Percentiles rank a stretch among this genome's conserved stretches.
Evolutionary conservation across 2,113 vertebrate species (phyloP).

Genomic region (Rattus rattus): DNA sequence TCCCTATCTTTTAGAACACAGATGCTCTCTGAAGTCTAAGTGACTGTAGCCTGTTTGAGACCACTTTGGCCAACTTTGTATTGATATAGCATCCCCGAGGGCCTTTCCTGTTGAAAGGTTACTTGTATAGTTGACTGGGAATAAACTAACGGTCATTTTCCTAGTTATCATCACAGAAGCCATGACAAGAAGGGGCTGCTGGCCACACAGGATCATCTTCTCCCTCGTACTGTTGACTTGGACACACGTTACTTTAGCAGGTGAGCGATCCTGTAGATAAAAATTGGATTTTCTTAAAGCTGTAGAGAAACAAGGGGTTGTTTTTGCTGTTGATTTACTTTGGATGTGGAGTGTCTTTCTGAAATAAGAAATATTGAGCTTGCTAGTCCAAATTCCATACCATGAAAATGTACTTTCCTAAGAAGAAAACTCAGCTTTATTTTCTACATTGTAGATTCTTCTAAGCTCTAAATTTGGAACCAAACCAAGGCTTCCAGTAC

Average conservation of each 20-base stretch:
- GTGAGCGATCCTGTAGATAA: slow-evolving; percentile 53
- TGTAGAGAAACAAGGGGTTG: not conserved
- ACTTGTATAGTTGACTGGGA: not conserved
- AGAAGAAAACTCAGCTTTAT: not conserved
- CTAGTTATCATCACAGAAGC: not conserved
- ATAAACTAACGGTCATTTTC: not conserved
- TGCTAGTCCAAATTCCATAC: not conserved
- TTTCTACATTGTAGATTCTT: not conserved
- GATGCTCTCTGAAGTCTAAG: not conserved
- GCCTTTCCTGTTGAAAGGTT: not conserved
- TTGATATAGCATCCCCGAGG: not conserved
- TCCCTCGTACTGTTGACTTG: not conserved
- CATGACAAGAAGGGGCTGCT: not conserved
- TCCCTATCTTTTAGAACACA: not conserved
- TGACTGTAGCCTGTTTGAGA: not conserved
- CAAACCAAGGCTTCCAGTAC: not conserved
- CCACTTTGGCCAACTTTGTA: not conserved
- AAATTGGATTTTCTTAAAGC: not conserved
- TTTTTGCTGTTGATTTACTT: not conserved
- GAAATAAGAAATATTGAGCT: not conserved
- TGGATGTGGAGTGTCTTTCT: not conserved
- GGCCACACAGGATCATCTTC: not conserved
- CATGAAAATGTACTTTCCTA: not conserved
- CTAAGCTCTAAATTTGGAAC: not conserved
- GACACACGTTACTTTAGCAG: slow-evolving; percentile 19